Base-by-base conservation (phyloP, 2,797 vertebrate species). In the Smutsia temminckii region DNA sequence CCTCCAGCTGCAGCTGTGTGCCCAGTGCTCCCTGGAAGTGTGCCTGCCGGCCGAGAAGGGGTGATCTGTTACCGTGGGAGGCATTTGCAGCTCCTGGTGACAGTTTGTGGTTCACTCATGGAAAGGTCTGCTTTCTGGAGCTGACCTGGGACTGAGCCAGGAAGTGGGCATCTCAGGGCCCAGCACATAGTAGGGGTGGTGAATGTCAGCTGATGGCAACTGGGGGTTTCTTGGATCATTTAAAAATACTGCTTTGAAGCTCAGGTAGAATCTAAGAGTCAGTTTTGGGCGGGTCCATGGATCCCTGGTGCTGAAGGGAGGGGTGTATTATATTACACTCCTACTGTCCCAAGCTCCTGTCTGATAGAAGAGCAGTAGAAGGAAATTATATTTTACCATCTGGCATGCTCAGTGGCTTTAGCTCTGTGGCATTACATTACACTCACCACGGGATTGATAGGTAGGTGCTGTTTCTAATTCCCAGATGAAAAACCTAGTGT, bases 11-110 rank as follows among this genome's bases (percentile, higher is more conserved):
- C 27, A 72, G 37, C 92, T 40, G 34, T 11, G 88, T n/a, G 78
- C 63, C 75, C 29, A 0, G 40, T n/a, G n/a, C 64, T 34, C 49
- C 69, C 68, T 97, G 95, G 92, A 51, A 14, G 61, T 0, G 69
- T 21, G 86, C 95, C 95, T 27, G n/a, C 0, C 4, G 84, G 40
- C 86, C 3, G 5, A 93, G 89, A 90, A 94, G 87, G 78, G 81
- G 32, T 1, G 12, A 32, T 85, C 91, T 86, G 91, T 89, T 53
- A 89, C 66, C 1, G 0, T 1, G 34, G 88, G 95, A 89, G 79
- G n/a, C 49, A 13, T n/a, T 71, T 51, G 57, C 11, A 1, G 78
- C 46, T 57, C 79, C 85, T 21, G 64, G 10, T 46, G 79, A 85
- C 74, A 71, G 83, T 77, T 32, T 34, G 69, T 20, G 2, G 25